Conservation (phyloP, 2,797 vertebrate species). For the Centropyge bicolor region DNA sequence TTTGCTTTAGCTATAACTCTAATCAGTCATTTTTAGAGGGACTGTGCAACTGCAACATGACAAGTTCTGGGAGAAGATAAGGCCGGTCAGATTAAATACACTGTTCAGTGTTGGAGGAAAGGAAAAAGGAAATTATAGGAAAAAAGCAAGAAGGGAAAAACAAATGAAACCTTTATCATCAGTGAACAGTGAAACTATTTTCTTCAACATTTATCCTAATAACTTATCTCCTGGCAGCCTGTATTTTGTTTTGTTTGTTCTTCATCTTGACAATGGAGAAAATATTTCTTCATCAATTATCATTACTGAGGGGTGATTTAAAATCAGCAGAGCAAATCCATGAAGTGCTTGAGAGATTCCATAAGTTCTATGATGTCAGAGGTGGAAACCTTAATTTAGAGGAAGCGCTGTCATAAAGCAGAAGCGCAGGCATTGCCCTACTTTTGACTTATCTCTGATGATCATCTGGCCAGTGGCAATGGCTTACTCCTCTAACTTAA, state of each 20-base stretch:
- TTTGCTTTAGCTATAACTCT: constrained; percentile 60
- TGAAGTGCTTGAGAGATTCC: constrained; percentile 55
- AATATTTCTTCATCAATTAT: constrained; percentile 71
- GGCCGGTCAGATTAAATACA: constrained; percentile 62
- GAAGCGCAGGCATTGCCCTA: constrained; percentile 18
- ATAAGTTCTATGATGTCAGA: constrained; percentile 50
- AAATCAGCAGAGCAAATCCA: constrained; percentile 65
- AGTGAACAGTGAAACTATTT: constrained; percentile 60
- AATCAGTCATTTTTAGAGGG: constrained; percentile 73
- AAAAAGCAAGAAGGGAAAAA: constrained; percentile 31
- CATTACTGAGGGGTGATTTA: constrained; percentile 69
- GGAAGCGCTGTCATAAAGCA: constrained; percentile 30
- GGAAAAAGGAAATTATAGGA: constrained; percentile 37
- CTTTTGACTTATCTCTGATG: constrained; percentile 24
- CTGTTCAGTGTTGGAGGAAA: constrained; percentile 37
- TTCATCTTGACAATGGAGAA: constrained; percentile 55
- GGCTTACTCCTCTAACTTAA: not conserved
- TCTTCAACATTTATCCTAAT: constrained; percentile 72
- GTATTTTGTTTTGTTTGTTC: constrained; percentile 44
- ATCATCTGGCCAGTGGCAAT: constrained; percentile 2
- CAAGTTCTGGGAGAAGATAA: constrained; percentile 69
- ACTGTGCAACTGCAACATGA: constrained; percentile 64
- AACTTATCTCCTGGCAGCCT: constrained; percentile 61
- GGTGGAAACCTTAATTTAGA: constrained; percentile 53
- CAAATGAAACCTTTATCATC: constrained; percentile 72